Conservation (phyloP, 2,888 invertebrate genomes). For the Lycaena phlaeas region DNA sequence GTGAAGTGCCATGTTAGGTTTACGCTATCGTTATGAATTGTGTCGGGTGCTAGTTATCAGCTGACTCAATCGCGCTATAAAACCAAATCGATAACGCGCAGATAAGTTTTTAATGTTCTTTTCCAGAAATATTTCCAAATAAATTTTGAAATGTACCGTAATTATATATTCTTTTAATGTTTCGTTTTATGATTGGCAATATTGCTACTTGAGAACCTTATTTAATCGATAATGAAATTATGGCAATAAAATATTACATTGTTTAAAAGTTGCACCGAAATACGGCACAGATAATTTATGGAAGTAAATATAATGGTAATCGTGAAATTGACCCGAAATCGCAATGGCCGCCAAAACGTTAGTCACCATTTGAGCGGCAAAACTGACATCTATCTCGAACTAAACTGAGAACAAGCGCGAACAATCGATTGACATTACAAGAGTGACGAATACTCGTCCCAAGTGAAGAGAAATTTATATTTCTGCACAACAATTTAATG, state of each 20-base stretch:
- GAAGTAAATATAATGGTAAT: slow-evolving; percentile 1
- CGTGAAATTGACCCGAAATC: neutral
- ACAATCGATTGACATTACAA: neutral
- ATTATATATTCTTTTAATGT: neutral
- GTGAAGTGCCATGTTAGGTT: neutral
- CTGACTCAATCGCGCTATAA: slow-evolving; percentile 1
- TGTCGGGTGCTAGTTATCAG: neutral
- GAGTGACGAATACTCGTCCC: neutral
- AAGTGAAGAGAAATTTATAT: too few relatives aligned
- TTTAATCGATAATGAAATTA: too few relatives aligned
- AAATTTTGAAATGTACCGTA: neutral
- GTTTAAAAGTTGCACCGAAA: too few relatives aligned
- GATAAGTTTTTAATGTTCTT: slow-evolving; percentile 4
- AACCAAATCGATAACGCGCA: neutral
- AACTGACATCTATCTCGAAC: too few relatives aligned
- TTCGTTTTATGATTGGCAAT: too few relatives aligned
- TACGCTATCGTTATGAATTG: neutral
- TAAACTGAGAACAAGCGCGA: neutral
- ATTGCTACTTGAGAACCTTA: too few relatives aligned
- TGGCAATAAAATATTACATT: too few relatives aligned
- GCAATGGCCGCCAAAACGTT: slow-evolving; percentile 1
- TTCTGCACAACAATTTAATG: slow-evolving; percentile 8
- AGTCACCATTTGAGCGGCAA: slow-evolving; percentile 3
- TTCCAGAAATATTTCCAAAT: neutral
- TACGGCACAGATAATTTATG: neutral